Evolutionary conservation across 1,140 invertebrate genomes (phyloP), one percentile per base, ranked within the genome.

Genomic region (Drosophila pruinosa): DNA sequence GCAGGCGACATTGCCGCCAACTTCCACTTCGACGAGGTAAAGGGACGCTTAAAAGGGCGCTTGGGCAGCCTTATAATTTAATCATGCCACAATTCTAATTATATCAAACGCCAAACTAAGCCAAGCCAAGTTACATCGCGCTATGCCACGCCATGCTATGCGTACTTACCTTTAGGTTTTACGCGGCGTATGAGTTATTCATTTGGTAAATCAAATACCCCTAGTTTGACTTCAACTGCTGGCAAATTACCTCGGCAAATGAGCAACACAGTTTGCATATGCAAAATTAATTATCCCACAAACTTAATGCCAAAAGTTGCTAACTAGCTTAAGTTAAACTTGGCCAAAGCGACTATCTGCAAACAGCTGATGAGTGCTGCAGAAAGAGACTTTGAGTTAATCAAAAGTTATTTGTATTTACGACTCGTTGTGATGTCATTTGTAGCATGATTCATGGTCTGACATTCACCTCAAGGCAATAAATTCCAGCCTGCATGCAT

Each of bases 141-240:
- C 12, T 10, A 15, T 3, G 4, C 12, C 12, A 7, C 12, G 12
- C 0, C 12, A 21, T 15, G 21, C 36, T 15, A 8, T 12, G 21
- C 50, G 17, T 31, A 21, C 26, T 56, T 41, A 59, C 38, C 17
- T 47, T 21, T 54, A 12, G 19, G 64, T 26, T 28, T n/a, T 26
- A 70, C 57, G 31, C 17, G 68, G 54, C 76, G 72, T 79, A 83
- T 85, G 68, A 69, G 76, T 83, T 65, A 83, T 78, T 78, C 52
- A 73, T 63, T 48, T 38, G 48, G 7, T 19, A 61, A 75, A 62
- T 76, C 54, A 69, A 75, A 62, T 72, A 58, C 43, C 14, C 3
- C 7, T 58, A 59, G 67, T 38, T 56, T 14, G 2, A n/a, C 48
- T 17, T 2, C 2, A 36, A 54, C 52, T 56, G 36, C 47, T 62